Conservation (phyloP, 2,888 invertebrate species). For the Epistrophe eligans region DNA sequence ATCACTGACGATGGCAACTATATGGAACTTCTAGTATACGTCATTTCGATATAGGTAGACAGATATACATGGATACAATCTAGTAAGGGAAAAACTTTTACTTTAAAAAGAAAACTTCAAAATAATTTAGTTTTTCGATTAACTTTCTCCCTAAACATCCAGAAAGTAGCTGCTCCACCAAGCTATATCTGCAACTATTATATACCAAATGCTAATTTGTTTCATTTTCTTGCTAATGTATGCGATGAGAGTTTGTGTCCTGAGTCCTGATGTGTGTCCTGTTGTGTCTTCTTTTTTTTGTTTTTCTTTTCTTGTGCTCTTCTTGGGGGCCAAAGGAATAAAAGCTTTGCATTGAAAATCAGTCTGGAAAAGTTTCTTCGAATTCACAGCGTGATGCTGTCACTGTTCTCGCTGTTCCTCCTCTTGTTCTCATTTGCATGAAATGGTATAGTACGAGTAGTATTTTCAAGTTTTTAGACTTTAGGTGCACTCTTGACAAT, state of each 20-base stretch:
- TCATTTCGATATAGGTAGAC: not conserved
- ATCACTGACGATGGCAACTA: no score
- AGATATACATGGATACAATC: not conserved
- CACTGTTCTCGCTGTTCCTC: slow-evolving; percentile 8
- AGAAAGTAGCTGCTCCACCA: slow-evolving; percentile 16
- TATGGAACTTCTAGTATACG: not conserved
- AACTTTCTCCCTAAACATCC: slow-evolving; percentile 57
- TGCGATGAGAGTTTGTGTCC: slow-evolving; percentile 66
- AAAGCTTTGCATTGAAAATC: slow-evolving; percentile 69
- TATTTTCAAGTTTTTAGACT: slow-evolving; percentile 35
- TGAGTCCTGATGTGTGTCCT: slow-evolving; percentile 43
- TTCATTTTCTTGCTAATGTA: slow-evolving; percentile 70
- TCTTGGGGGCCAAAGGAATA: slow-evolving; percentile 1
- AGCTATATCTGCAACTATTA: slow-evolving; percentile 41
- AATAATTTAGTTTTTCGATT: slow-evolving; percentile 72
- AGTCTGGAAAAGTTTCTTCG: slow-evolving; percentile 63
- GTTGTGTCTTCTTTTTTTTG: not conserved
- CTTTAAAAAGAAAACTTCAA: slow-evolving; percentile 44
- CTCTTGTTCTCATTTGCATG: slow-evolving; percentile 23
- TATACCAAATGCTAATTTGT: slow-evolving; percentile 70
- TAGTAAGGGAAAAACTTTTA: slow-evolving; percentile 18
- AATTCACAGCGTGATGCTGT: slow-evolving; percentile 36
- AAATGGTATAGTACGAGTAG: not conserved
- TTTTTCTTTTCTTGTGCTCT: not conserved
- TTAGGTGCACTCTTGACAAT: slow-evolving; percentile 36